Evolutionary conservation across 2,888 invertebrate genomes (phyloP), one percentile per base, ranked within the genome.

Genomic region (Spicauda simplicius): DNA sequence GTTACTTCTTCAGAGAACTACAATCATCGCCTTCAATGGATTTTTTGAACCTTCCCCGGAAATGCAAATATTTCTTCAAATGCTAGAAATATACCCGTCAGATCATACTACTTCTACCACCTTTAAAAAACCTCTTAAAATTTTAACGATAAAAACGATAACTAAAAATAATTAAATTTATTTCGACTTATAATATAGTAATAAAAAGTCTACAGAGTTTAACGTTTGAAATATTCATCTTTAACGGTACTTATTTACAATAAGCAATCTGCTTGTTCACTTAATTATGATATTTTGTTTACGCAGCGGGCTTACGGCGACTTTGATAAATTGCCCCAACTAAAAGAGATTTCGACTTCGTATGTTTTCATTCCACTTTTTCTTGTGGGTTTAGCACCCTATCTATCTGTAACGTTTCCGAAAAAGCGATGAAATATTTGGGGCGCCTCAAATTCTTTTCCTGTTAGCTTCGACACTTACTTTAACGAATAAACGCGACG

Each of bases 201-300:
- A 25, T 25, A 25, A 25, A 25, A 25, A 4, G 2, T 2, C 25
- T 25, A 4, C 25, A 4, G 25, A 25, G 25, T 25, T 25, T 25
- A 25, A 25, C 3, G 25, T 25, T 25, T 25, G 5, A 25, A 25
- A 33, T 33, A 48, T 59, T 48, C 16, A 59, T 48, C 30, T 59
- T 59, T 52, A 12, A 52, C 33, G 18, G 33, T 52, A 50, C 33
- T 52, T 25, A 45, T 25, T 53, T 37, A 16, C 20, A 45, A 62
- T 25, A 62, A 62, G 20, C 12, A 41, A 62, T 62, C 54, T 54
- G 54, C 54, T 45, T 62, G 61, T 50, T 64, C 63, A 18, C 33
- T 48, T 56, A 48, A 64, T 64, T 64, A 56, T 56, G 54, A 64
- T 56, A 48, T 64, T 64, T 56, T 56, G 56, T 64, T 64, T 64